Evolutionary conservation across 2,113 vertebrate species (phyloP), one percentile per base, ranked within the genome.

Genomic region (Sylvilagus bachmani): DNA sequence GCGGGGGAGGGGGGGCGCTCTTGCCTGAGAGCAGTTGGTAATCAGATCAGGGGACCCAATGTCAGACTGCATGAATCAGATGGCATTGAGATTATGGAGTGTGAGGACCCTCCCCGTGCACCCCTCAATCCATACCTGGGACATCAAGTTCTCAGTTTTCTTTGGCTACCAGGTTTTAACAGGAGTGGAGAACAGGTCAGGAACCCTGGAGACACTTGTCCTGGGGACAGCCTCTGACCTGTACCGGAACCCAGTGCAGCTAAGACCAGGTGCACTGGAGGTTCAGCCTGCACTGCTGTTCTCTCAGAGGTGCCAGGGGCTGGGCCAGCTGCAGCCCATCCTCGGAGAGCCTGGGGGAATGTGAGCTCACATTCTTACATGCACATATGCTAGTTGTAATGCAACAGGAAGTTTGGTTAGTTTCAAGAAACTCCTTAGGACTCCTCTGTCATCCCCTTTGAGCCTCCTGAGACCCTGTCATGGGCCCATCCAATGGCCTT

Each of bases 11-110:
- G 38, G 38, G 38, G 38, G 38, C 84, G 90, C 84, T 1, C 31
- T 82, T 89, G 33, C 36, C 27, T 44, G 49, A 85, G 58, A 3
- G 24, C 22, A 87, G 29, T 38, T 82, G 67, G 66, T 92, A 80
- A 61, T 38, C 58, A 93, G 80, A 58, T 77, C 21, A 88, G 31
- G 21, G 86, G 25, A 78, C 19, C 70, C 10, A 53, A 16, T 89
- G 93, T 90, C 80, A 87, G 91, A 38, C 9, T 88, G 49, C 12
- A 9, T 64, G 38, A 84, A 80, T 31, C 75, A 84, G 55, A 58
- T 58, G 61, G 17, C 44, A 73, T 85, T 91, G 33, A 86, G 53
- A n/a, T 94, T 29, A 51, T 51, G 80, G 49, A 19, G 88, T n/a
- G 58, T 31, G n/a, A 81, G 33, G 25, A 3, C 81, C 19, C 51